Evolutionary conservation across 1,140 invertebrate genomes (phyloP), one percentile per base, ranked within the genome.

Genomic region (Diachasma alloeum): DNA sequence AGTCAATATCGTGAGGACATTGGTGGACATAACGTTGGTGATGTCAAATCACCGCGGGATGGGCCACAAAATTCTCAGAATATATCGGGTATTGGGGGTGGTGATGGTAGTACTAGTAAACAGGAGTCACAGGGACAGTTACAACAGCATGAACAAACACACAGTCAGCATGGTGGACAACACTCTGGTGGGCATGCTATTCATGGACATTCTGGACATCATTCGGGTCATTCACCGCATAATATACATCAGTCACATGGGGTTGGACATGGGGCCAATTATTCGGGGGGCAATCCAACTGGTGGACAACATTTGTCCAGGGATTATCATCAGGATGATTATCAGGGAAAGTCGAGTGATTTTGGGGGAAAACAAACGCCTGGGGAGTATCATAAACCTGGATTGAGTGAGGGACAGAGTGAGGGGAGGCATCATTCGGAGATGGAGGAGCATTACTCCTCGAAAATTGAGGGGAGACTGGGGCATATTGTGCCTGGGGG

Each of bases 1-100:
- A 91, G 90, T 90, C 90, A 91, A 88, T 91, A 90, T 84, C 88
- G 90, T 81, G 89, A 90, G 84, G 89, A 91, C 81, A 85, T 87
- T 86, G 86, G 85, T 83, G 83, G 85, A 82, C 87, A 89, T 79
- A 83, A 88, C 75, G 82, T 87, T 83, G 83, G 87, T 82, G 86
- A 90, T 79, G 86, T 88, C 81, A 89, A 90, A 82, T 89, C 85
- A 79, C 79, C 88, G 75, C 82, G 87, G 79, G 83, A 88, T 78
- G 77, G 83, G 78, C 78, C 83, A 68, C 85, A 89, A 82, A 83
- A 83, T 82, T 70, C 82, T 31, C 86, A 85, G 77, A 87, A 70
- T 77, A 83, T 70, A 84, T 86, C 72, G 82, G 79, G 74, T 90
- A 90, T 77, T 81, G 84, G 19, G 87, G 87, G 80, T 48, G 89